Conservation (phyloP, 2,888 invertebrate genomes). For the Tortricodes alternella region DNA sequence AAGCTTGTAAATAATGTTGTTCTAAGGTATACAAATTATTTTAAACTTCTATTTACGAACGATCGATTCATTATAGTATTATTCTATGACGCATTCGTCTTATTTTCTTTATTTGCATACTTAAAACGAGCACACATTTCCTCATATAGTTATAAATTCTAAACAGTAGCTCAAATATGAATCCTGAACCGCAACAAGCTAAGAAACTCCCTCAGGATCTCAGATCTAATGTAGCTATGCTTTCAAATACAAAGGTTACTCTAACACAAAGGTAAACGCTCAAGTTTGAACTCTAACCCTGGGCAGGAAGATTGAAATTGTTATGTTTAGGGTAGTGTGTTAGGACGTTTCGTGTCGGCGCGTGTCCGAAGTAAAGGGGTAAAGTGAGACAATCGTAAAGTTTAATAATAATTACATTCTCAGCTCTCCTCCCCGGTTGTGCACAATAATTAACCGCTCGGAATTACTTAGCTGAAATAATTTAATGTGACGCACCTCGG, state of each 20-base stretch:
- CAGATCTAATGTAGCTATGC: slow-evolving; percentile 58
- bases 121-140: slow-evolving; percentile 6
- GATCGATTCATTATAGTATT: too few species aligned
- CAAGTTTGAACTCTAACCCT: slow-evolving; percentile 44
- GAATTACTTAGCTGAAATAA: slow-evolving; percentile 83
- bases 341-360: slow-evolving; percentile 44
- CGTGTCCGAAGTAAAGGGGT: slow-evolving; percentile 66
- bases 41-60: too few species aligned
- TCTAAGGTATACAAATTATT: too few species aligned
- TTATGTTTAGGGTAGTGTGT: slow-evolving; percentile 37
- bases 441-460: slow-evolving; percentile 82
- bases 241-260: slow-evolving; percentile 40
- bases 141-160: slow-evolving; percentile 57
- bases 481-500: slow-evolving; percentile 77
- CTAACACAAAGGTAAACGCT: slow-evolving; percentile 33
- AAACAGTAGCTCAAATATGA: slow-evolving; percentile 76
- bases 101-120: background rate
- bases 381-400: slow-evolving; percentile 83
- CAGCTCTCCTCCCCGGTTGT: slow-evolving; percentile 80
- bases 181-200: slow-evolving; percentile 76
- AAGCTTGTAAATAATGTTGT: too few species aligned
- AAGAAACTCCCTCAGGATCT: slow-evolving; percentile 80
- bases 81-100: background rate
- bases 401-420: slow-evolving; percentile 84
- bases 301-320: slow-evolving; percentile 41